Evolutionary conservation across 2,113 vertebrate species (phyloP).

Genomic region (Spilogale gracilis): DNA sequence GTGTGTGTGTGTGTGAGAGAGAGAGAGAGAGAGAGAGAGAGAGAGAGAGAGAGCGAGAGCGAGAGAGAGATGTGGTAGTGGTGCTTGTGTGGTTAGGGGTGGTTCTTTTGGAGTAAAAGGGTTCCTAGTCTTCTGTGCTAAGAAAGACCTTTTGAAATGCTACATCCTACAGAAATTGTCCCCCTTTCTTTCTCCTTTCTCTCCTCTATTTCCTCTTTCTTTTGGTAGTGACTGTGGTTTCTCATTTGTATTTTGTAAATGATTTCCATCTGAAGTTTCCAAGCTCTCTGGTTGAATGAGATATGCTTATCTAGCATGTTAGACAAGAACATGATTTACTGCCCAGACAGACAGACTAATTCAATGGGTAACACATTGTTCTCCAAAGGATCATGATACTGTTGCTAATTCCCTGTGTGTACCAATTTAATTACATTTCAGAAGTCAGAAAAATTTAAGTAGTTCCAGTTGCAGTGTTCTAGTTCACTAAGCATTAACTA

Average conservation of each 20-base stretch:
- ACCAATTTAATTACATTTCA: slow-evolving; percentile 77
- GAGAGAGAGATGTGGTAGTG: neutral
- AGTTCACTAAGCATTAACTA: slow-evolving; percentile 69
- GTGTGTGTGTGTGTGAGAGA: too few relatives aligned
- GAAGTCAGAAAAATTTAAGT: slow-evolving; percentile 74
- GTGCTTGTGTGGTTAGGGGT: neutral
- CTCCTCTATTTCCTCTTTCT: neutral
- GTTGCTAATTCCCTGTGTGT: slow-evolving; percentile 69
- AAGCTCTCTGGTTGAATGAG: slow-evolving; percentile 58
- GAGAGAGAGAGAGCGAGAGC: neutral
- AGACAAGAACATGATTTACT: slow-evolving; percentile 68
- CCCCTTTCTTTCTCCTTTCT: neutral
- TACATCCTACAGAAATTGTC: neutral
- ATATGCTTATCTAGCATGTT: slow-evolving; percentile 61
- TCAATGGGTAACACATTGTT: slow-evolving; percentile 64
- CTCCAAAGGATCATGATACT: slow-evolving; percentile 62
- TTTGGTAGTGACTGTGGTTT: slow-evolving; percentile 59
- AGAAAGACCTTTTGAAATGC: slow-evolving; percentile 39
- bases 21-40: neutral
- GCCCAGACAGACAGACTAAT: slow-evolving; percentile 57
- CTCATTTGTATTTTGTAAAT: slow-evolving; percentile 61
- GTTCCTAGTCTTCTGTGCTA: slow-evolving; percentile 38
- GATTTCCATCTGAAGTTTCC: slow-evolving; percentile 47
- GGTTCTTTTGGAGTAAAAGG: slow-evolving; percentile 46
- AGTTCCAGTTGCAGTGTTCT: slow-evolving; percentile 69